These are phyloP conservation scores for Triops longicaudatus DNA, from an alignment of 1,140 invertebrate species.

Conservation along the genomic window DNA sequence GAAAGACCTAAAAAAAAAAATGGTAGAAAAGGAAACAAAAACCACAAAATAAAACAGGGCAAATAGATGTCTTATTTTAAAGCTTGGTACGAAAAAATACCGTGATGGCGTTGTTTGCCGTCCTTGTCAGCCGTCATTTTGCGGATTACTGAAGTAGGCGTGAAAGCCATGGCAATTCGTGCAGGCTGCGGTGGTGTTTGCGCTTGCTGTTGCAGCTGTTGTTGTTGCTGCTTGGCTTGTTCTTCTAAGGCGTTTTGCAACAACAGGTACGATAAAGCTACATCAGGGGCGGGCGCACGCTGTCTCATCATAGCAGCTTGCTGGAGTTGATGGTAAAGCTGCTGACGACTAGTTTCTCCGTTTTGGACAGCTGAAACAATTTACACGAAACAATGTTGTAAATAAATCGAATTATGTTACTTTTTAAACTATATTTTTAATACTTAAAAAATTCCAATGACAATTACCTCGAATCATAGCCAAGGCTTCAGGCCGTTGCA, in stretches of 20 bases:
- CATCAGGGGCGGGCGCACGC: not conserved
- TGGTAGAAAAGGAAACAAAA: too few relatives aligned
- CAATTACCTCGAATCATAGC: conserved; percentile 59
- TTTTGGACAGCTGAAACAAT: not conserved
- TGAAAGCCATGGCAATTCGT: conserved; percentile 55
- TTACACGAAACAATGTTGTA: too few relatives aligned
- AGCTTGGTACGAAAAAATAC: too few relatives aligned
- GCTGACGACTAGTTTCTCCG: not conserved
- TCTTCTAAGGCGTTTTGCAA: conserved; percentile 15
- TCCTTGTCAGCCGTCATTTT: conserved; percentile 90
- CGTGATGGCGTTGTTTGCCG: conserved; percentile 26
- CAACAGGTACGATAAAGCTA: not conserved
- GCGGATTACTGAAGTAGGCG: conserved; percentile 77
- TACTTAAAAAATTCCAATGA: not conserved
- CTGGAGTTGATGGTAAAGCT: not conserved
- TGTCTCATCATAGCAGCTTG: not conserved
- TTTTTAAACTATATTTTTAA: not conserved
- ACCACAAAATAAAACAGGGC: too few relatives aligned
- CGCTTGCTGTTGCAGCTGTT: conserved; percentile 28
- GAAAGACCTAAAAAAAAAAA: too few relatives aligned
- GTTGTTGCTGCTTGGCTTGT: conserved; percentile 17
- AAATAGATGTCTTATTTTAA: too few relatives aligned
- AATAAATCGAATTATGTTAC: too few relatives aligned
- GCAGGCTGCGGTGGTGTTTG: conserved; percentile 32
- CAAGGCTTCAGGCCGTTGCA: conserved; percentile 61